Evolutionary conservation across 1,140 invertebrate species (phyloP).

Genomic region (Subanguina moxae): DNA sequence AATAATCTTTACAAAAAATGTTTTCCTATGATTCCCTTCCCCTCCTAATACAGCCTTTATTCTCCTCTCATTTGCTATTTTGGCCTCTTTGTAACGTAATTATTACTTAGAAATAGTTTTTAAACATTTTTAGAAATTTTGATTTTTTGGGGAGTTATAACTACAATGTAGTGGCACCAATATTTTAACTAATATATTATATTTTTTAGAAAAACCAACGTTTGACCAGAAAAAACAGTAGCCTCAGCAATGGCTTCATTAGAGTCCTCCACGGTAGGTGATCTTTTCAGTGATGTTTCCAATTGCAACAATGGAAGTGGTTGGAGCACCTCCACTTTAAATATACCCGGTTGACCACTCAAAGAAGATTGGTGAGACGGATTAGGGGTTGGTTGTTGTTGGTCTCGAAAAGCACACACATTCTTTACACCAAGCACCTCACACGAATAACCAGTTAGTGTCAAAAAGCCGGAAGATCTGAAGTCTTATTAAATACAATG

Average conservation of each 20-base stretch:
- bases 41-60: too few species aligned
- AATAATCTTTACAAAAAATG: too few species aligned
- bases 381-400: not conserved
- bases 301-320: constrained; percentile 44
- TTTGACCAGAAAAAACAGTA: constrained; percentile 56
- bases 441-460: constrained; percentile 52
- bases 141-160: too few species aligned
- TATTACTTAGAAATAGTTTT: too few species aligned
- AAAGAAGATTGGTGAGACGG: not conserved
- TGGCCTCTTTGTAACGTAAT: too few species aligned
- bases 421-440: constrained; percentile 54
- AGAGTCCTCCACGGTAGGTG: constrained; percentile 40
- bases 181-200: too few species aligned
- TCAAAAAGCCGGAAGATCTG: constrained; percentile 46
- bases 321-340: constrained; percentile 49
- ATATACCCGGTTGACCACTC: constrained; percentile 7
- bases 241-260: constrained; percentile 46
- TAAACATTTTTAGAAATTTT: too few species aligned
- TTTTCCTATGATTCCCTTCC: too few species aligned
- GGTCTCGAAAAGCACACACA: constrained; percentile 37
- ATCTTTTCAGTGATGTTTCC: constrained; percentile 42
- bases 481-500: too few species aligned
- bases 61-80: too few species aligned
- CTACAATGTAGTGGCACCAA: too few species aligned
- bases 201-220: constrained; percentile 20